phyloP scores from a whole-genome alignment of 2,888 invertebrate species.

The Shargacucullia verbasci region DNA sequence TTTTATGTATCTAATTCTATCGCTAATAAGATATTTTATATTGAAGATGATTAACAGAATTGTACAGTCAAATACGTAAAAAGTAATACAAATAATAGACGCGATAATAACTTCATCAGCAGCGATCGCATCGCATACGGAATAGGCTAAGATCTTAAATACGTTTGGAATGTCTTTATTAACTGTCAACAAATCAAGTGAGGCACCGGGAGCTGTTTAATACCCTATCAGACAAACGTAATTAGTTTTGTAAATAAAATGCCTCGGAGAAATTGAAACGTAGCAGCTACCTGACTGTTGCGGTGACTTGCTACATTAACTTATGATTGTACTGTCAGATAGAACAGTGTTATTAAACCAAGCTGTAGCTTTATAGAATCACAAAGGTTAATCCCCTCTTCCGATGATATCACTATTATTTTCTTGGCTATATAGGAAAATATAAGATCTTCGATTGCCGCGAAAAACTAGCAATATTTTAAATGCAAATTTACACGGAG shows the following conservation, averaged over 20 bases:
- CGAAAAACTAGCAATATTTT: neutral
- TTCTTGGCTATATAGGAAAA: constrained; percentile 5
- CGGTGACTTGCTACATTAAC: constrained; percentile 84
- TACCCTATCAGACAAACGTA: constrained; percentile 87
- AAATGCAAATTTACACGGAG: constrained; percentile 14
- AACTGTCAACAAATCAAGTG: constrained; percentile 86
- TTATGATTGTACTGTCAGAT: constrained; percentile 70
- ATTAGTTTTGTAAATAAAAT: constrained; percentile 89
- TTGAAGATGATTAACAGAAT: constrained; percentile 63
- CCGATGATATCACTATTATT: constrained; percentile 32
- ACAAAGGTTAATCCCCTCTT: constrained; percentile 51
- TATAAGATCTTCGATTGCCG: constrained; percentile 2
- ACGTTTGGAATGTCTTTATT: constrained; percentile 87
- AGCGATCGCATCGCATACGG: constrained; percentile 75
- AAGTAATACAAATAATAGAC: constrained; percentile 54
- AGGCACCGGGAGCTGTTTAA: constrained; percentile 83
- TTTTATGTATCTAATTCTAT: constrained; percentile 69
- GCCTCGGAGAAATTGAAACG: constrained; percentile 88
- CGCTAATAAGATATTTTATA: constrained; percentile 66
- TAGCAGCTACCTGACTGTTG: constrained; percentile 83
- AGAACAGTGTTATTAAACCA: constrained; percentile 61
- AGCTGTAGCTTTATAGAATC: constrained; percentile 47
- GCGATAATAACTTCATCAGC: constrained; percentile 73
- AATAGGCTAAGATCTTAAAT: constrained; percentile 79
- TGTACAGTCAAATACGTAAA: constrained; percentile 66